Conservation (phyloP, 2,113 vertebrate species). For the Bombycilla garrulus region DNA sequence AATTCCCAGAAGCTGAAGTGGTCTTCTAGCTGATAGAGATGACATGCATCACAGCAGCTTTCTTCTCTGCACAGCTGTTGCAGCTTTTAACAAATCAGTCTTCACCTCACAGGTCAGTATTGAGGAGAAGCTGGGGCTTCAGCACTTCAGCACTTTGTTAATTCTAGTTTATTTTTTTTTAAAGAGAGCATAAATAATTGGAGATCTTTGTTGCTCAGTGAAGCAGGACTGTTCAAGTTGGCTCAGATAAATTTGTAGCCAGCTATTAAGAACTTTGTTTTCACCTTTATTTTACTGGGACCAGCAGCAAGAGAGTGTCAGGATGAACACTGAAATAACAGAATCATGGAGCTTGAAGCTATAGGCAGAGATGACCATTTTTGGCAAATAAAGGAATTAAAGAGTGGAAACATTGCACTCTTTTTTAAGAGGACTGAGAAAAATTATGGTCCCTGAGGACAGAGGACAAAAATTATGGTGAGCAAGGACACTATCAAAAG, state of each 20-base stretch:
- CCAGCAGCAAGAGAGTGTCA: background rate
- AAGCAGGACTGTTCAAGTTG: background rate
- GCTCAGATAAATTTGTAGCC: background rate
- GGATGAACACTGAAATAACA: background rate
- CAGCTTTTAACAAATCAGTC: background rate
- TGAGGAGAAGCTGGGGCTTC: background rate
- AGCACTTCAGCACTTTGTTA: background rate
- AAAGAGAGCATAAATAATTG: background rate
- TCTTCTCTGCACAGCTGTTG: background rate
- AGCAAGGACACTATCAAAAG: background rate
- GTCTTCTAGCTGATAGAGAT: background rate
- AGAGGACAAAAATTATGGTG: background rate
- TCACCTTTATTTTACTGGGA: background rate
- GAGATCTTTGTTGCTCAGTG: background rate
- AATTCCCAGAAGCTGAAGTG: background rate
- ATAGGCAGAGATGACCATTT: background rate
- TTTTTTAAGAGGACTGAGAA: background rate
- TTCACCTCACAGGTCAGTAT: background rate
- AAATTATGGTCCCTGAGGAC: background rate
- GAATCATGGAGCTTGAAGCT: background rate
- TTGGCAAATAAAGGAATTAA: background rate
- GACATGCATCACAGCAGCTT: background rate
- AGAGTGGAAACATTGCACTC: background rate
- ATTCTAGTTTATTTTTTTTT: background rate
- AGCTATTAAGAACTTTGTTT: background rate